Conservation (phyloP, 2,113 vertebrate species). For the Callopanchax toddi region DNA sequence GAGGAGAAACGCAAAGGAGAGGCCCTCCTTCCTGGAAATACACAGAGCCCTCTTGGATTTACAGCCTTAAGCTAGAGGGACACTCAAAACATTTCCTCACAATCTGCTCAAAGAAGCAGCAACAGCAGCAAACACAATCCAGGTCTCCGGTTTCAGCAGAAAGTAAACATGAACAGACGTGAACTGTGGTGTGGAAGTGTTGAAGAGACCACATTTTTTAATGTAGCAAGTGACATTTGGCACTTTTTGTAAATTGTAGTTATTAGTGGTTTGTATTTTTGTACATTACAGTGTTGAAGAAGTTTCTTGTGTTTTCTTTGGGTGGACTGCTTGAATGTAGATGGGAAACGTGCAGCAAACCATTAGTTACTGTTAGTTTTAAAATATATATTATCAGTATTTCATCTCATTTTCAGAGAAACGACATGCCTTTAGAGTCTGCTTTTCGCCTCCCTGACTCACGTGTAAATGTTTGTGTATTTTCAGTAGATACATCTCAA, state of each 20-base stretch:
- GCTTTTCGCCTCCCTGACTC: constrained; percentile 32
- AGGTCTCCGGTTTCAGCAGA: constrained; percentile 51
- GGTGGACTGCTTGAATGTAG: constrained; percentile 83
- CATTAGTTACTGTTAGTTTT: constrained; percentile 34
- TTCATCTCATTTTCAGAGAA: constrained; percentile 50
- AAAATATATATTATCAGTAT: constrained; percentile 46
- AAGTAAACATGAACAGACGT: constrained; percentile 8
- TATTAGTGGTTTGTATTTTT: constrained; percentile 23
- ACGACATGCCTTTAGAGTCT: constrained; percentile 14
- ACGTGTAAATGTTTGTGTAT: constrained; percentile 65
- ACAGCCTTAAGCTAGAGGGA: constrained; percentile 60
- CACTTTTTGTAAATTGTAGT: constrained; percentile 63
- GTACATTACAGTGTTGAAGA: constrained; percentile 18
- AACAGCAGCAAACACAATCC: constrained; percentile 42
- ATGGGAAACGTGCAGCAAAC: constrained; percentile 46
- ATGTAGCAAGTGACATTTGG: constrained; percentile 77
- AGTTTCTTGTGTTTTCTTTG: constrained; percentile 55
- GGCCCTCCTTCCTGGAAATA: constrained; percentile 94
- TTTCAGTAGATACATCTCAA: constrained; percentile 57
- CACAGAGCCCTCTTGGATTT: constrained; percentile 85
- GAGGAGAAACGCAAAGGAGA: constrained; percentile 92
- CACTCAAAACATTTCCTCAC: constrained; percentile 48
- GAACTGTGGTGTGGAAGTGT: constrained; percentile 24
- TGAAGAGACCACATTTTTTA: constrained; percentile 47
- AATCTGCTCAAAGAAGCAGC: constrained; percentile 30